Evolutionary conservation across 2,888 invertebrate genomes (phyloP).

Genomic region (Yponomeuta sedellus): DNA sequence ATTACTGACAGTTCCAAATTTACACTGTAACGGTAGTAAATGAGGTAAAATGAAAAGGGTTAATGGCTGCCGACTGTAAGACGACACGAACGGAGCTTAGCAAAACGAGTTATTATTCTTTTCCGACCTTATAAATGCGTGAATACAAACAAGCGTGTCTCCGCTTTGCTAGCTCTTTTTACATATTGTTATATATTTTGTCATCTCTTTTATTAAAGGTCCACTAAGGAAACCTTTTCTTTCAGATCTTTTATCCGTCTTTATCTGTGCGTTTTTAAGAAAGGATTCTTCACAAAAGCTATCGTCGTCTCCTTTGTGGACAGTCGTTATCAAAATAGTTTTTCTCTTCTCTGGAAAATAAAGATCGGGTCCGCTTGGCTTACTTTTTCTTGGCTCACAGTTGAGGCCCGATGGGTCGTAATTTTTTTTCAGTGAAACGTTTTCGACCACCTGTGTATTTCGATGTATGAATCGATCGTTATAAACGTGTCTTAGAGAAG

Average conservation of each 20-base stretch:
- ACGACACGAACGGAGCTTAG: neutral
- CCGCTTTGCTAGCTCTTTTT: neutral
- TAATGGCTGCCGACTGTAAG: neutral
- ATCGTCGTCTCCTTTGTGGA: neutral
- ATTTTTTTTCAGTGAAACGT: no score
- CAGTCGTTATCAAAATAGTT: conserved; percentile 1
- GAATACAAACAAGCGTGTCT: neutral
- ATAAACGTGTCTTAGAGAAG: no score
- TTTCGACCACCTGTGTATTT: no score
- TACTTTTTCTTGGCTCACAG: neutral
- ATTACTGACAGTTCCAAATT: no score
- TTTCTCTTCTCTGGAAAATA: neutral
- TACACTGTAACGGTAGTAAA: no score
- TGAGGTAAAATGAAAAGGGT: no score
- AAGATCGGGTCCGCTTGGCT: neutral
- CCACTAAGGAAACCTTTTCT: conserved; percentile 16
- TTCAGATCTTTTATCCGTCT: conserved; percentile 6
- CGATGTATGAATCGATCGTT: no score
- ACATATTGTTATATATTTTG: conserved; percentile 2
- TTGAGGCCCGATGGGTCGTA: no score
- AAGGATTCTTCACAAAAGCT: neutral
- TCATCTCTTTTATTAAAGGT: conserved; percentile 4
- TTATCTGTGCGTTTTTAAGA: neutral
- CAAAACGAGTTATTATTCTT: neutral
- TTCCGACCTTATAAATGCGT: conserved; percentile 1